These are phyloP conservation scores for Eupleurogrammus muticus DNA, from an alignment of 2,797 vertebrate species.

Conservation along the genomic window DNA sequence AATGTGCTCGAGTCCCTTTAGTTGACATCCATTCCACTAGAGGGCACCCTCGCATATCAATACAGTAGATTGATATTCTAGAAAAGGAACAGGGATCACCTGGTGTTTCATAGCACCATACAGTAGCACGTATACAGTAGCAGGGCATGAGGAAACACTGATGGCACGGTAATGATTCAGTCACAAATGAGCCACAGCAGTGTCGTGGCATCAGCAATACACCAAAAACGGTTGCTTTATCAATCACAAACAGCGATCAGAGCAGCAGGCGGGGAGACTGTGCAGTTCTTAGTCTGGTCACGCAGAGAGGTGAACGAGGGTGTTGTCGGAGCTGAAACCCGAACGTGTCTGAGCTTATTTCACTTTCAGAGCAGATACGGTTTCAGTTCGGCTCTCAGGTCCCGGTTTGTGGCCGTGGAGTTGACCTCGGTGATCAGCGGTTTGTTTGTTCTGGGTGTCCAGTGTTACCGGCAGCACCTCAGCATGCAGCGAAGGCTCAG, in stretches of 20 bases:
- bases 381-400: slow-evolving; percentile 20
- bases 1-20: background rate
- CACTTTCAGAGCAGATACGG: slow-evolving; percentile 29
- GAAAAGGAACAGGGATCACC: slow-evolving; percentile 31
- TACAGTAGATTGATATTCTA: slow-evolving; percentile 21
- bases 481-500: slow-evolving; percentile 44
- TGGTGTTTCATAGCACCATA: slow-evolving; percentile 23
- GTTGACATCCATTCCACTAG: slow-evolving; percentile 48
- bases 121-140: slow-evolving; percentile 58
- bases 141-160: slow-evolving; percentile 56
- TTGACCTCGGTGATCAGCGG: slow-evolving; percentile 29
- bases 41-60: slow-evolving; percentile 41
- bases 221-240: slow-evolving; percentile 41
- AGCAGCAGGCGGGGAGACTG: slow-evolving; percentile 53
- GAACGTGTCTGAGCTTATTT: slow-evolving; percentile 27
- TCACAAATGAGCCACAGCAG: slow-evolving; percentile 27
- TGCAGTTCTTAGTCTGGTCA: slow-evolving; percentile 37
- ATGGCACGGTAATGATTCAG: slow-evolving; percentile 38
- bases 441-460: slow-evolving; percentile 39
- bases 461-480: slow-evolving; percentile 48
- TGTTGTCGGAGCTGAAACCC: slow-evolving; percentile 23
- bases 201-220: slow-evolving; percentile 27
- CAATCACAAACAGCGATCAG: slow-evolving; percentile 35
- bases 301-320: slow-evolving; percentile 13
- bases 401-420: slow-evolving; percentile 3